Percentiles rank a stretch among this genome's conserved stretches.
These are phyloP conservation scores for Hydropsyche tenuis DNA, from an alignment of 1,140 invertebrate genomes.

Conservation along the genomic window DNA sequence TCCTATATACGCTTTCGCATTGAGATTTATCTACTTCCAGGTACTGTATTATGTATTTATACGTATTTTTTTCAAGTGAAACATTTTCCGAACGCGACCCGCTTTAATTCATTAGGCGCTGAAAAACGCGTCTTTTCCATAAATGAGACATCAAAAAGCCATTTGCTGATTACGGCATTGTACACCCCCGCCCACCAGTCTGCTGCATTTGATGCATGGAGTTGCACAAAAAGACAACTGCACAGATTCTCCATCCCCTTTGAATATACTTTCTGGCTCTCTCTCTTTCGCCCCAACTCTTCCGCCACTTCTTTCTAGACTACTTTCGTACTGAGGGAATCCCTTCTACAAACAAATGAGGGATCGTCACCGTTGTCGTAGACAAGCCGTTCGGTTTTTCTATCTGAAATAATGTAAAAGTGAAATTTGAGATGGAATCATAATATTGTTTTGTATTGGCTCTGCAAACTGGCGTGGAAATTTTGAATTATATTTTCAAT, in stretches of 20 bases:
- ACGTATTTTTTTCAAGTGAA: neutral
- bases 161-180: constrained; percentile 49
- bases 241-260: constrained; percentile 22
- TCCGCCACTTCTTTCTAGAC: neutral
- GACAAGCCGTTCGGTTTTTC: too few species aligned
- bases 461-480: too few species aligned
- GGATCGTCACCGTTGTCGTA: neutral
- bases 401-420: too few species aligned
- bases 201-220: constrained; percentile 44
- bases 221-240: constrained; percentile 42
- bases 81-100: too few species aligned
- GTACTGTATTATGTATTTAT: neutral
- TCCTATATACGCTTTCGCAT: neutral
- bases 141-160: constrained; percentile 50
- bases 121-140: constrained; percentile 26
- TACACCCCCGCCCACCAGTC: constrained; percentile 1
- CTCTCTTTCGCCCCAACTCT: neutral
- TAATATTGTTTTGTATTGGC: too few species aligned
- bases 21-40: constrained; percentile 6
- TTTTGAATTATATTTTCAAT: too few species aligned
- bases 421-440: too few species aligned
- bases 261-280: constrained; percentile 8
- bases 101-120: too few species aligned
- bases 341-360: constrained; percentile 13
- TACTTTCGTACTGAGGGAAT: neutral